Conservation (phyloP, 2,113 vertebrate genomes). For the Corythornis madagascariensis region DNA sequence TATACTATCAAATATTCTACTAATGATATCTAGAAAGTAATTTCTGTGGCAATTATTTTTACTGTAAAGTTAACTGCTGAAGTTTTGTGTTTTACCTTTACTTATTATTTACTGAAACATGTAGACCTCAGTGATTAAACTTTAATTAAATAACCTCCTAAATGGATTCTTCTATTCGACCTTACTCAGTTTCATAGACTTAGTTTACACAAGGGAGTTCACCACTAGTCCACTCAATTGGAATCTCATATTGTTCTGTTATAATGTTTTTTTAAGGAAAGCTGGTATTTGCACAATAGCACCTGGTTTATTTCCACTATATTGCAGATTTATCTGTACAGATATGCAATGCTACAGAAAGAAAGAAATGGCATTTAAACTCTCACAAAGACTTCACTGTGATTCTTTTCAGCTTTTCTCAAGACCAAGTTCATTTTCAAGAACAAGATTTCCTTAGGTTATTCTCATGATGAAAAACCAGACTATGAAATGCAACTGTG, state of each 20-base stretch:
- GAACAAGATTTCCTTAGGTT: not conserved
- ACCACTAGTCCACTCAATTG: not conserved
- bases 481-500: not conserved
- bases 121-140: not conserved
- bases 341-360: not conserved
- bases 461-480: not conserved
- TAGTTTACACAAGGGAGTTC: not conserved
- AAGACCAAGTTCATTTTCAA: not conserved
- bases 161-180: conserved; percentile 21
- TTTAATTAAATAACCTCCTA: conserved; percentile 41
- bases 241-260: not conserved
- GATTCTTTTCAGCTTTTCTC: not conserved
- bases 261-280: not conserved
- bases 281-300: not conserved
- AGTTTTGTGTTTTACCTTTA: not conserved
- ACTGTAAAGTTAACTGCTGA: not conserved
- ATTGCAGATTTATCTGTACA: not conserved
- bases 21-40: conserved; percentile 13
- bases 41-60: conserved; percentile 10
- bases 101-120: not conserved
- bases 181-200: not conserved
- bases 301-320: not conserved
- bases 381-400: not conserved
- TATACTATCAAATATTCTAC: not conserved
- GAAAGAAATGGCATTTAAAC: not conserved